Base-by-base conservation (phyloP, 2,888 invertebrate species). In the Dioctria rufipes region DNA sequence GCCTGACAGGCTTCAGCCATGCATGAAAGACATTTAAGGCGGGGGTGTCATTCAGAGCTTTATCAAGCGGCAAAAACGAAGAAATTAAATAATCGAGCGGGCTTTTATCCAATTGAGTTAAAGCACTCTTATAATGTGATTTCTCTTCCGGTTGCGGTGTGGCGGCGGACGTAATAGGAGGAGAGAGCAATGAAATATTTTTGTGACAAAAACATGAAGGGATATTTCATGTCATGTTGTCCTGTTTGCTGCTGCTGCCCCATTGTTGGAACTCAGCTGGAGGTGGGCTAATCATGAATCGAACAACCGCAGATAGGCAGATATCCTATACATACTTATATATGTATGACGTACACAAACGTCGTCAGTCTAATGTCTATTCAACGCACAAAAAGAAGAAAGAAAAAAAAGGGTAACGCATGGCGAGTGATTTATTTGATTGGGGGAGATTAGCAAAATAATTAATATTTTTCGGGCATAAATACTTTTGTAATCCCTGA, bases 141-240 rank as follows among this genome's bases (percentile, higher is more conserved):
- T 69, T 69, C 25, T 51, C 37, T 51, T 9, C 40, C 51, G 54
- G 25, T 25, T 25, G 25, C 25, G 25, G 25, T 25, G 25, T 25
- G 25, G 25, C 25, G 25, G 25, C 25, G 25, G 25, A 25, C 25
- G 25, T 25, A 25, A 25, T 51, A 69, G 51, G 51, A 69, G 37
- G 39, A 69, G 37, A 37, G 69, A 69, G 3, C 54, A 54, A 39
- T 51, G 39, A 69, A 69, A 69, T 69, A 69, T 69, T 69, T 69
- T 51, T 69, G 43, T 69, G 51, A 69, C 69, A 69, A 69, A 43
- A 69, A 69, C 69, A 69, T 46, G 40, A 69, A 69, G 54, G 69
- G 69, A 69, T 69, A 69, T 69, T 69, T 69, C 69, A 69, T 51
- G 69, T 69, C 69, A 51, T 51, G 69, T 39, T n/a, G 69, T 69